These are phyloP conservation scores for Ophiothrix spiculata DNA, from an alignment of 35 echinoderm and acorn worm species.

Conservation along the genomic window DNA sequence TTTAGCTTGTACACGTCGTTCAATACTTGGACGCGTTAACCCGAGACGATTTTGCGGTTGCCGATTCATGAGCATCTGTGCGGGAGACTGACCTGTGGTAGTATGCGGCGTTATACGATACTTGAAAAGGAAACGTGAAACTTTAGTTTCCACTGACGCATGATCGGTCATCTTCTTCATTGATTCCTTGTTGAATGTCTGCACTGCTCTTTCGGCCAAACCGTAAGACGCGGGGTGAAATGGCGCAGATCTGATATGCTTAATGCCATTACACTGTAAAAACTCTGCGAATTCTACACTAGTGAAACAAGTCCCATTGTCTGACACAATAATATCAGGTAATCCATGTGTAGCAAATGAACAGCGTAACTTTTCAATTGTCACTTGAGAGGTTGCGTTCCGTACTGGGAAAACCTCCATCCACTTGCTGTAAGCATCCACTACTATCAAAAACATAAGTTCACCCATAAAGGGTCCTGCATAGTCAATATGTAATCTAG, in stretches of 20 bases:
- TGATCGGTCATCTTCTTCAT: not conserved
- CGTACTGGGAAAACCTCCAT: not conserved
- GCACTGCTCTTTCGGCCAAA: not conserved
- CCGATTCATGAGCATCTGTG: conserved; percentile 49
- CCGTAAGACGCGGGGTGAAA: conserved; percentile 60
- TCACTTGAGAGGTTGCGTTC: not conserved
- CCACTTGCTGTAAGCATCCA: not conserved
- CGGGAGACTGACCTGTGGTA: conserved; percentile 35
- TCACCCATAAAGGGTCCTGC: not conserved
- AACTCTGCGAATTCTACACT: conserved; percentile 56
- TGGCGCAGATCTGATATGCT: conserved; percentile 42
- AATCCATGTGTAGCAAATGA: conserved; percentile 68
- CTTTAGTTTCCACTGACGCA: not conserved
- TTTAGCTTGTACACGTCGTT: not conserved
- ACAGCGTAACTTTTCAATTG: conserved; percentile 37
- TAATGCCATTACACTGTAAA: conserved; percentile 42
- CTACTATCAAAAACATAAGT: not conserved
- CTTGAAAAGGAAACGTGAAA: not conserved
- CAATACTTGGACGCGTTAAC: conserved; percentile 22
- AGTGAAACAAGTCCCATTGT: conserved; percentile 62
- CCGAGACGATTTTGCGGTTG: conserved; percentile 18
- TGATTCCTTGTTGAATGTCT: not conserved
- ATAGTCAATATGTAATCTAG: not conserved
- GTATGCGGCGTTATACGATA: conserved; percentile 53
- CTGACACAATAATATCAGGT: conserved; percentile 49